Conservation (phyloP, 2,888 invertebrate genomes). For the Heliconius aoede region DNA sequence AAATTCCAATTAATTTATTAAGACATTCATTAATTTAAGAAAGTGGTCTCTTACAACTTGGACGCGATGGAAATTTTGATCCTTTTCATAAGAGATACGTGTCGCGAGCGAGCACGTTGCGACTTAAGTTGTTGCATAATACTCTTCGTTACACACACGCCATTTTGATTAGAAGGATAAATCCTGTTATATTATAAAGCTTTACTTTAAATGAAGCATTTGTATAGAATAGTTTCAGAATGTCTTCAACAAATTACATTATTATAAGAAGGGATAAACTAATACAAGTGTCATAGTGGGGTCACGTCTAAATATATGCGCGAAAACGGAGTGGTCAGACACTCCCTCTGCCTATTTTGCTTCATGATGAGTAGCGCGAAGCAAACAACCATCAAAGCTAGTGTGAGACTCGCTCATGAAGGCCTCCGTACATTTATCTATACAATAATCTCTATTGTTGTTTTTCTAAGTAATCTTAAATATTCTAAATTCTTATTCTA, state of each 20-base stretch:
- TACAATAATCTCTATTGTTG: no score
- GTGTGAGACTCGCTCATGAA: no score
- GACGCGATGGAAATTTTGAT: constrained; percentile 46
- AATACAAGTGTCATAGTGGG: no score
- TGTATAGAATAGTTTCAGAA: background rate
- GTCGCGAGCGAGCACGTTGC: constrained; percentile 68
- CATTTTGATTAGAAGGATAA: constrained; percentile 65
- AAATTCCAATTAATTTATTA: background rate
- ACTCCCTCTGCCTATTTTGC: no score
- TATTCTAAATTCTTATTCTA: no score
- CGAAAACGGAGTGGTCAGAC: no score
- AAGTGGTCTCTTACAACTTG: constrained; percentile 28
- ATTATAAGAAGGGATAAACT: background rate
- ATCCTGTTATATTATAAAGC: constrained; percentile 54
- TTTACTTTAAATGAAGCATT: constrained; percentile 37
- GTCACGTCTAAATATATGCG: no score
- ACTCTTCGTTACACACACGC: constrained; percentile 58
- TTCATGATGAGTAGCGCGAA: no score
- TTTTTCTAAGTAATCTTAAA: no score
- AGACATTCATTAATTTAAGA: background rate
- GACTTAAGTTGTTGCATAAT: constrained; percentile 74
- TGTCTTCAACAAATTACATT: no score
- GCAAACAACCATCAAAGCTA: no score
- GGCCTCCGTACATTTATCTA: no score
- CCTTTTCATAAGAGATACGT: constrained; percentile 66